Evolutionary conservation across 2,797 vertebrate genomes (phyloP).

Genomic region (Falco naumanni): DNA sequence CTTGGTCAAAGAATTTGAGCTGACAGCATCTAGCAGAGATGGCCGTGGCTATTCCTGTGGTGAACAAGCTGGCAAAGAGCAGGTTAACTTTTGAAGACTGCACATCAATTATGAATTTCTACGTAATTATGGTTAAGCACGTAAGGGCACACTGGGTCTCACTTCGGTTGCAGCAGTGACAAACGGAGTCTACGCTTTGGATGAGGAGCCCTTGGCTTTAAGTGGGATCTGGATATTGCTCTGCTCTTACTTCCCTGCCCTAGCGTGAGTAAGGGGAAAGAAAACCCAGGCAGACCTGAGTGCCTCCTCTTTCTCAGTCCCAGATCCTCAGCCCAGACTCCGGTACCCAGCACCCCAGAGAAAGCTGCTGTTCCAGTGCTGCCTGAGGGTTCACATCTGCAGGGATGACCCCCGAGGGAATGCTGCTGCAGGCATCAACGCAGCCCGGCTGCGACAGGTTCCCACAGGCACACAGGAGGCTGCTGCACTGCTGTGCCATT

Average conservation of each 20-base stretch:
- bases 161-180: accelerated
- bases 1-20: not conserved
- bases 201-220: not conserved
- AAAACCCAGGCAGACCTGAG: not conserved
- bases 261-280: not conserved
- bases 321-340: not conserved
- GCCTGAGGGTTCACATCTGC: not conserved
- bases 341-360: not conserved
- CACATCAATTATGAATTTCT: not conserved
- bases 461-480: not conserved
- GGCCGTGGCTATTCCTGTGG: not conserved
- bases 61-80: not conserved
- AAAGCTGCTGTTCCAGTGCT: not conserved
- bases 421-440: not conserved
- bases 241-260: not conserved
- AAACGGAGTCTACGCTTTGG: accelerated
- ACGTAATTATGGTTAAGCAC: not conserved
- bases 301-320: not conserved
- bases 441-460: not conserved
- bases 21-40: not conserved
- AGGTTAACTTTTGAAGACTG: not conserved
- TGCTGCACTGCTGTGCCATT: not conserved
- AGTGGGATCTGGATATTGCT: not conserved
- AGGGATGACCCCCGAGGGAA: not conserved
- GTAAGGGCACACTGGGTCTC: accelerated